Base-by-base conservation (phyloP, 2,797 vertebrate genomes). In the Pteronotus mesoamericanus region DNA sequence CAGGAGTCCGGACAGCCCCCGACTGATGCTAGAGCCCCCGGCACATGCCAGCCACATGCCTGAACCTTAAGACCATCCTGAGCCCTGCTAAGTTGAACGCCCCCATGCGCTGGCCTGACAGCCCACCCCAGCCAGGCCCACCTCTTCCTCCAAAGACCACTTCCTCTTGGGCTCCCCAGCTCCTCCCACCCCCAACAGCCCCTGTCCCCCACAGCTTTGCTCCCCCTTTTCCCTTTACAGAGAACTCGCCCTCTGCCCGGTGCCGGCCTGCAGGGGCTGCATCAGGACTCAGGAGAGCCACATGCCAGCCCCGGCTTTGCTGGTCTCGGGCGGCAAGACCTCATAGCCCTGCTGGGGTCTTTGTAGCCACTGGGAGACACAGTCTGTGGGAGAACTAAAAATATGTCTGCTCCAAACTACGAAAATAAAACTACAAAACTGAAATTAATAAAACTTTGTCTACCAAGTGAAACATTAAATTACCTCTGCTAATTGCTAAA, bases 51-150 rank as follows among this genome's bases (percentile, higher is more conserved):
- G 32, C 37, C 19, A 6, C 9, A 2, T 16, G 37, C 26, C 24
- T 85, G 64, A 29, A 29, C 34, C 46, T 66, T 46, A 10, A 46
- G 46, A 89, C 32, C 0, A 29, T 46, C 21, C n/a, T 42, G 21
- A 26, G n/a, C n/a, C 71, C 57, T 3, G 2, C 0, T 5, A 39
- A 69, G 42, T 55, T 68, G 1, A 6, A 48, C 0, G 1, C 7
- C 29, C 2, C 4, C 26, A 21, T 21, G 39, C 87, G 48, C 26
- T n/a, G 39, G 69, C 32, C 16, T 15, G 53, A 64, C 55, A 37
- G 48, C 24, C 22, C 12, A 19, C 9, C 11, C 57, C 16, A 68
- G n/a, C 12, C 12, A 9, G 24, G 32, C 16, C 16, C 39, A 44
- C 53, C 59, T 39, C 24, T 15, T 2, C 1, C 16, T 78, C 89